Base-by-base conservation (phyloP, 2,888 invertebrate genomes). In the Eupelmus urozonus region DNA sequence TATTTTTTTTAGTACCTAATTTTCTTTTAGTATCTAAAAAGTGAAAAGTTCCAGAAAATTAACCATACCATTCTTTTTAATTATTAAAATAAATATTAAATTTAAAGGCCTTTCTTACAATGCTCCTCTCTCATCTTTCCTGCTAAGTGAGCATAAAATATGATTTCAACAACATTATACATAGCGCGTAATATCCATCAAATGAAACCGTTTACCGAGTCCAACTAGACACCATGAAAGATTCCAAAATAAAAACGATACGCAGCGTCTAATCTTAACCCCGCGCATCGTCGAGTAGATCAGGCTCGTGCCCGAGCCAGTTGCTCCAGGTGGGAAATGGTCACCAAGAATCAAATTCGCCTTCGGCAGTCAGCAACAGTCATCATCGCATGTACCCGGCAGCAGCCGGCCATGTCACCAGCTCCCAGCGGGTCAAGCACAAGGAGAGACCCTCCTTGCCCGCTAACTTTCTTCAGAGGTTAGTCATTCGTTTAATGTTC, bases 281-380 rank as follows among this genome's bases (percentile, higher is more conserved):
- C 23, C 13, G 51, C 49, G 34, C 2, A n/a, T n/a, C 59, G 55
- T 29, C 29, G 20, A 2, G 20, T 91, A 95, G 97, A 93, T 97
- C 97, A 85, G 97, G 97, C 80, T 97, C 97, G 84, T 97, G 96
- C 90, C 97, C 97, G 83, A 96, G 96, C 91, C 96, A 96, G 90
- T 92, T 96, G 90, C 93, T 96, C 87, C 95, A 96, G 89, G 91
- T 93, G 86, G 92, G 93, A 89, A 93, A 9, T 34, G 34, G 34
- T 20, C 94, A 73, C 89, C 91, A 92, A 83, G 90, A 91, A 84
- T 86, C 90, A 84, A 88, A 85, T 82, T n/a, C n/a, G n/a, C n/a
- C n/a, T n/a, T n/a, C n/a, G n/a, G n/a, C n/a, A n/a, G n/a, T 85
- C 11, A 34, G 2, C 84, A 87, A 83, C 82, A 85, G 79, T 60